Base-by-base conservation (phyloP, 1,140 invertebrate genomes). In the Macrobrachium rosenbergii region DNA sequence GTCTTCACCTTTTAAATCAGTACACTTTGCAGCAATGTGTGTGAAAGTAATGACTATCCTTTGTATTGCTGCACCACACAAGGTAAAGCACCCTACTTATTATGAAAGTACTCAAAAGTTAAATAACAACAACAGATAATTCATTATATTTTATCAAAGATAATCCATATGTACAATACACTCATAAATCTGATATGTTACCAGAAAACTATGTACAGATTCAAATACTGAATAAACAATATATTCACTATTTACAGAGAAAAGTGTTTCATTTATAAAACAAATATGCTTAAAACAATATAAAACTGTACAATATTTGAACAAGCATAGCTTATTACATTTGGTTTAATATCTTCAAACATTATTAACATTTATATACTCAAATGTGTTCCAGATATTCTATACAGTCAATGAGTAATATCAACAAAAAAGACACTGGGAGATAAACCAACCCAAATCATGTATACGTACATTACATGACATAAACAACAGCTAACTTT, bases 161-260 rank as follows among this genome's bases (percentile, higher is more conserved):
- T 81, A 64, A 63, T 63, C 78, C 63, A 64, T 81, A 81, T 81
- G 64, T 81, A 81, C 78, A 81, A 16, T 37, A 80, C 28, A 81
- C 63, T 64, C 16, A 43, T 81, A 63, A 60, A 81, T 81, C 78
- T 81, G 78, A 64, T 64, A 81, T 63, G 19, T 67, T 45, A 64
- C 62, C 62, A 81, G 62, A 81, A n/a, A 45, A 63, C 19, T 81
- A 81, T 81, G 63, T 81, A 81, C 78, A 81, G 23, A 28, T 81
- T 81, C 78, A 81, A 81, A 81, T 81, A 81, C 78, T 81, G 78
- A 81, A 81, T 81, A 63, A 67, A 81, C 78, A 81, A 43, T 81
- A 81, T 81, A 81, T 81, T 81, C 62, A 81, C 37, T 62, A 81
- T 81, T 63, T 81, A 23, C 63, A 81, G 28, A 81, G n/a, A 19